Conservation (phyloP, 2,888 invertebrate genomes). For the Pyrocoelia pectoralis region DNA sequence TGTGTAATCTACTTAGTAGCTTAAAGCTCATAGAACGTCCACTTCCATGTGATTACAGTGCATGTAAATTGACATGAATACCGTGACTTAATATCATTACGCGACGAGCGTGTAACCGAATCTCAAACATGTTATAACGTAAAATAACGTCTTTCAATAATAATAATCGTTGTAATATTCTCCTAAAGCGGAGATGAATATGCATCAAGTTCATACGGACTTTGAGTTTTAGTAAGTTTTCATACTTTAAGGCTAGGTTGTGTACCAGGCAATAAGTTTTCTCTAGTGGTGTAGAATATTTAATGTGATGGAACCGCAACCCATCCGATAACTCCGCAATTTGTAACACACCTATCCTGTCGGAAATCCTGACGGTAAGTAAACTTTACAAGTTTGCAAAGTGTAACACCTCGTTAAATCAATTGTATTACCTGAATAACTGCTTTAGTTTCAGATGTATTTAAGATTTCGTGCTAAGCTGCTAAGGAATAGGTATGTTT, state of each 20-base stretch:
- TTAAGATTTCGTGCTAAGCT: no score
- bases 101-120: no score
- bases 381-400: constrained; percentile 22
- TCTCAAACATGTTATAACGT: no score
- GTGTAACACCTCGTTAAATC: constrained; percentile 19
- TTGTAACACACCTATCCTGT: constrained; percentile 25
- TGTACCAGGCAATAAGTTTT: constrained; percentile 18
- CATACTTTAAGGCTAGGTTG: constrained; percentile 18
- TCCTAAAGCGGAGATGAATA: constrained; percentile 3
- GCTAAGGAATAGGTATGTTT: no score
- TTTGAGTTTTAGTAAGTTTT: constrained; percentile 15
- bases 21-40: no score
- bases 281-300: constrained; percentile 17
- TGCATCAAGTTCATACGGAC: not conserved
- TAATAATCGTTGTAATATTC: not conserved
- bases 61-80: no score
- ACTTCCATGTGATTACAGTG: no score
- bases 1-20: no score
- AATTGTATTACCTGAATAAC: constrained; percentile 17
- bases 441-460: constrained; percentile 3
- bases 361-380: constrained; percentile 22
- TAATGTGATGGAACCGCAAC: constrained; percentile 14
- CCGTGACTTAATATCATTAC: no score
- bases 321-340: constrained; percentile 6
- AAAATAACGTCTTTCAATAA: no score